Conservation (phyloP, 2,113 vertebrate genomes). For the Labrus mixtus region DNA sequence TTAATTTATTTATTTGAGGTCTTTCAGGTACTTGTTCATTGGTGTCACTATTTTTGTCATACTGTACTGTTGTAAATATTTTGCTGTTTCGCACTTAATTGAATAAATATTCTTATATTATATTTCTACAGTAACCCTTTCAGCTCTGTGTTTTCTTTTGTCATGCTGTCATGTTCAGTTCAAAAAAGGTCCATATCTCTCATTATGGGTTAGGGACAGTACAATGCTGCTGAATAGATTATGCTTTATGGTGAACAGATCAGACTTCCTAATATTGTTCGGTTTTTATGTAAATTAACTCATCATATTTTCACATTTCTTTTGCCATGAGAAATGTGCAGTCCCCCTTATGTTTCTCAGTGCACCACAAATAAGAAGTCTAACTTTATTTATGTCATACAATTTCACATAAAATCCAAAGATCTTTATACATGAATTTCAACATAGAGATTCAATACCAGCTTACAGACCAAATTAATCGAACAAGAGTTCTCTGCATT, state of each 20-base stretch:
- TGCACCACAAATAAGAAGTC: neutral
- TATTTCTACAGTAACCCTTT: slow-evolving; percentile 70
- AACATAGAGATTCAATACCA: neutral
- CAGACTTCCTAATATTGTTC: too few relatives aligned
- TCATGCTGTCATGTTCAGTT: neutral
- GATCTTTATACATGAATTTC: neutral
- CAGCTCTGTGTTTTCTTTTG: slow-evolving; percentile 47
- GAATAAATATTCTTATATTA: slow-evolving; percentile 89
- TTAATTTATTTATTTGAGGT: slow-evolving; percentile 86
- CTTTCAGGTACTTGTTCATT: slow-evolving; percentile 75
- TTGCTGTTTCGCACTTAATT: slow-evolving; percentile 86
- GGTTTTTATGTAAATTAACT: too few relatives aligned
- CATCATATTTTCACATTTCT: too few relatives aligned
- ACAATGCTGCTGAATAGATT: neutral
- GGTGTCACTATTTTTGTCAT: slow-evolving; percentile 75
- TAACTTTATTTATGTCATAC: neutral
- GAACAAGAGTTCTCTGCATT: neutral
- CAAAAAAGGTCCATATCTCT: too few relatives aligned
- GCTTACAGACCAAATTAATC: neutral
- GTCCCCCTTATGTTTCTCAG: too few relatives aligned
- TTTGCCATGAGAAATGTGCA: too few relatives aligned
- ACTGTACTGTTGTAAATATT: slow-evolving; percentile 83
- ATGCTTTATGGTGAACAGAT: too few relatives aligned
- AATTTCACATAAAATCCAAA: neutral
- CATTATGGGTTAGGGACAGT: too few relatives aligned